Evolutionary conservation across 2,797 vertebrate genomes (phyloP), one percentile per base, ranked within the genome.

Genomic region (Ispidina lecontei): DNA sequence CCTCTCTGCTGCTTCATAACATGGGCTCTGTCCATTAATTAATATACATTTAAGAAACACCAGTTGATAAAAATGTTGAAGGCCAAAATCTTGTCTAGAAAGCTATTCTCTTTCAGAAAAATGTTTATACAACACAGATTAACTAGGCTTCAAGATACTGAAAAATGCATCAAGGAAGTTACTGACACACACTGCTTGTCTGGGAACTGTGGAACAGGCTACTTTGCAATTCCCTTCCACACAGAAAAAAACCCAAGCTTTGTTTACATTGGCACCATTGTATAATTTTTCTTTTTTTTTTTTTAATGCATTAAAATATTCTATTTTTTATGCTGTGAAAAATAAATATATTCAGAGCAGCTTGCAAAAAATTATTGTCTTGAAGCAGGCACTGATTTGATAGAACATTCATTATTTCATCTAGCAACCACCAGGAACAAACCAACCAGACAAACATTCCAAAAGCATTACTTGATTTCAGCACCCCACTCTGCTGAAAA

Each of bases 351-450:
- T 70, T 87, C 52, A 85, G 62, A 87, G 83, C 41, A 85, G 29
- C 25, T 89, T 77, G 28, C 74, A 65, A 90, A 91, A n/a, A 93
- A 76, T 43, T 56, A 82, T 63, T 51, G 46, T 47, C 67, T 94
- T 47, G 86, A 90, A 89, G 47, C 33, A 87, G 60, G 41, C 33
- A 67, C 52, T 67, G 55, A 58, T 91, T 91, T 85, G 52, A 60
- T 2, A 77, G 51, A 78, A 82, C 5, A 56, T 67, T 72, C 64
- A 64, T 75, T 78, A 83, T 60, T 93, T 68, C 23, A 67, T 65
- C 76, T 90, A 74, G 71, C 52, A 90, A 81, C 18, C 29, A 75
- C 31, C 54, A 49, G 25, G 29, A 6, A 7, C 71, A 72, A 70
- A 56, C 0, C 16, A 52, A 60, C 20, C 63, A 80, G 15, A 17